phyloP scores from a whole-genome alignment of 1,140 invertebrate species.

The Rhyzopertha dominica region DNA sequence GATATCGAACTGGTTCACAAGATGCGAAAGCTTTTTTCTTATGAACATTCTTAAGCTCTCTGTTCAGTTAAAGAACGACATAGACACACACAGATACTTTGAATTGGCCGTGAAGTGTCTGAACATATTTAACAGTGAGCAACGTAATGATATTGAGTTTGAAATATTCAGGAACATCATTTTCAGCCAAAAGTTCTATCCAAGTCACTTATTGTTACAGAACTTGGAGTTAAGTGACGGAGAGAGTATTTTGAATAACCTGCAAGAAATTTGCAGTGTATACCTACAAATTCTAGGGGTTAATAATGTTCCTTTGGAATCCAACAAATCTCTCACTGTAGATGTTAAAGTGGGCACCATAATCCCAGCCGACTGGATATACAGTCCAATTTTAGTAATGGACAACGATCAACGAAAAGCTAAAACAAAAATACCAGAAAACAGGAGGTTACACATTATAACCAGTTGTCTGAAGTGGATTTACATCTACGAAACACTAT shows the following conservation, averaged over 20 bases:
- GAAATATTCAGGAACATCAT: constrained; percentile 51
- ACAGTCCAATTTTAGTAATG: constrained; percentile 56
- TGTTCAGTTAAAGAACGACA: constrained; percentile 43
- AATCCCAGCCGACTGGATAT: constrained; percentile 65
- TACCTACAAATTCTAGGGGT: constrained; percentile 50
- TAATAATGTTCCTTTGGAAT: constrained; percentile 22
- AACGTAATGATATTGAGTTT: constrained; percentile 47
- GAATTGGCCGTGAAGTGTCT: constrained; percentile 50
- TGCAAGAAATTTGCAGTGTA: constrained; percentile 49
- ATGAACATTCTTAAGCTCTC: constrained; percentile 48
- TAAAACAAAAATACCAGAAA: constrained; percentile 35
- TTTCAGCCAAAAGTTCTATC: constrained; percentile 53
- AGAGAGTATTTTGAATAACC: constrained; percentile 46
- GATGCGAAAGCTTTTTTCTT: constrained; percentile 51
- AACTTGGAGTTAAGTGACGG: constrained; percentile 48
- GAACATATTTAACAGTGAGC: constrained; percentile 49
- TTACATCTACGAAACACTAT: constrained; percentile 54
- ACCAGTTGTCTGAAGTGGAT: constrained; percentile 54
- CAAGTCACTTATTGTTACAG: constrained; percentile 49
- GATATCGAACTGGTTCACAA: constrained; percentile 53
- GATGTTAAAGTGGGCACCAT: constrained; percentile 47
- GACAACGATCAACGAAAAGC: constrained; percentile 51
- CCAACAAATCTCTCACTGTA: constrained; percentile 19
- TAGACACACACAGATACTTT: constrained; percentile 45
- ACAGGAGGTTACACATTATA: constrained; percentile 45